A percentile compares a stretch with the other conserved stretches of the same genome.
Evolutionary conservation across 2,888 invertebrate genomes (phyloP).

Genomic region (Salticus scenicus): DNA sequence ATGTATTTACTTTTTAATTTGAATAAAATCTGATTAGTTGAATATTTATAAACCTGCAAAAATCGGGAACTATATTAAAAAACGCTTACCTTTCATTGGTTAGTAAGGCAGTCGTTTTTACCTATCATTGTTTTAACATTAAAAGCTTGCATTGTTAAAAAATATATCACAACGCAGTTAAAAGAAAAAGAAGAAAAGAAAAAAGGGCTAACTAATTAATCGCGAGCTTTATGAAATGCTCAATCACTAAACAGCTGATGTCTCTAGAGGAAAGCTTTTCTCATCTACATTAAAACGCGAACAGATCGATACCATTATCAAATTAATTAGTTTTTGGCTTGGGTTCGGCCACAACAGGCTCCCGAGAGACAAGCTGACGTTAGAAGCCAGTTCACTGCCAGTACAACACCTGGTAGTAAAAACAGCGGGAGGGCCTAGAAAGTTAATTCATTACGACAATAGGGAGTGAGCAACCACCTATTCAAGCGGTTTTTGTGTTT

Average conservation of each 20-base stretch:
- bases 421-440: conserved; percentile 1
- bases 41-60: too few species aligned
- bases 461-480: conserved; percentile 51
- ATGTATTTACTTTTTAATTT: too few species aligned
- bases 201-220: conserved; percentile 28
- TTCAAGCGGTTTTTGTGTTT: conserved; percentile 27
- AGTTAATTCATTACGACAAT: conserved; percentile 68
- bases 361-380: conserved; percentile 39
- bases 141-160: too few species aligned
- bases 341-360: conserved; percentile 58
- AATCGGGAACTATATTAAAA: too few species aligned
- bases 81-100: too few species aligned
- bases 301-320: conserved; percentile 61
- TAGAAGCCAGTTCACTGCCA: conserved; percentile 41
- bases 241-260: conserved; percentile 19
- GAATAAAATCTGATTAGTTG: too few species aligned
- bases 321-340: conserved; percentile 68
- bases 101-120: too few species aligned
- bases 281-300: conserved; percentile 11
- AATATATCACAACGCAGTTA: too few species aligned
- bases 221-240: conserved; percentile 21
- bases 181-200: too few species aligned
- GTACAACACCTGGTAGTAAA: conserved; percentile 47
- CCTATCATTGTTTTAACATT: too few species aligned
- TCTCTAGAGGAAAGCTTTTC: background rate